These are phyloP conservation scores for Hedya salicella DNA, from an alignment of 2,888 invertebrate genomes.

Conservation along the genomic window DNA sequence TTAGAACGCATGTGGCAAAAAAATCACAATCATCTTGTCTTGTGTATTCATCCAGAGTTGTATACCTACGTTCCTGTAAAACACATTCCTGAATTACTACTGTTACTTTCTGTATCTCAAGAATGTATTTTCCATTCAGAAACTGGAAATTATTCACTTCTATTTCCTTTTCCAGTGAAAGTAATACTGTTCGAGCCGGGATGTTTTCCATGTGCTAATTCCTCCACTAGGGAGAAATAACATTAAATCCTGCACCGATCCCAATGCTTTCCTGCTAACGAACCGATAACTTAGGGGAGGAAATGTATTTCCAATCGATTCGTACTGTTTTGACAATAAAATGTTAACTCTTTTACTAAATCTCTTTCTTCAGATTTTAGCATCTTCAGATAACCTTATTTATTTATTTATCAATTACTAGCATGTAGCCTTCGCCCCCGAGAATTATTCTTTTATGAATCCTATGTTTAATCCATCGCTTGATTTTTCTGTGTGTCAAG, in stretches of 20 bases:
- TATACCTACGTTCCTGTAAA: no score
- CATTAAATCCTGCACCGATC: slow-evolving; percentile 72
- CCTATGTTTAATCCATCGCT: no score
- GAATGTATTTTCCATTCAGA: not conserved
- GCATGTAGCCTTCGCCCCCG: no score
- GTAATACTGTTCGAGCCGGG: slow-evolving; percentile 52
- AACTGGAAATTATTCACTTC: slow-evolving; percentile 12
- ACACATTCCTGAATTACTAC: no score
- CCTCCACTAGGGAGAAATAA: slow-evolving; percentile 79
- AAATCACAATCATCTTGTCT: no score
- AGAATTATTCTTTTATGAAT: no score
- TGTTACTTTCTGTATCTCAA: not conserved
- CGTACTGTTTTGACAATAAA: slow-evolving; percentile 45
- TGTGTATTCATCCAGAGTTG: no score
- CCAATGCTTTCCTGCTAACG: slow-evolving; percentile 73
- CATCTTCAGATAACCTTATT: no score
- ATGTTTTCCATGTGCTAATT: slow-evolving; percentile 77
- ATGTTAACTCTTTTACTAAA: slow-evolving; percentile 8
- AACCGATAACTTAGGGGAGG: slow-evolving; percentile 74
- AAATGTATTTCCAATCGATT: slow-evolving; percentile 55
- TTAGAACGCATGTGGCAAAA: no score
- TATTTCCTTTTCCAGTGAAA: slow-evolving; percentile 27
- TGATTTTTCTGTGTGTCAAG: no score
- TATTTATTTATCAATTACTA: no score
- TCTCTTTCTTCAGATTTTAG: not conserved